Evolutionary conservation across 1,140 invertebrate species (phyloP).

Genomic region (Trinorchestia longiramus): DNA sequence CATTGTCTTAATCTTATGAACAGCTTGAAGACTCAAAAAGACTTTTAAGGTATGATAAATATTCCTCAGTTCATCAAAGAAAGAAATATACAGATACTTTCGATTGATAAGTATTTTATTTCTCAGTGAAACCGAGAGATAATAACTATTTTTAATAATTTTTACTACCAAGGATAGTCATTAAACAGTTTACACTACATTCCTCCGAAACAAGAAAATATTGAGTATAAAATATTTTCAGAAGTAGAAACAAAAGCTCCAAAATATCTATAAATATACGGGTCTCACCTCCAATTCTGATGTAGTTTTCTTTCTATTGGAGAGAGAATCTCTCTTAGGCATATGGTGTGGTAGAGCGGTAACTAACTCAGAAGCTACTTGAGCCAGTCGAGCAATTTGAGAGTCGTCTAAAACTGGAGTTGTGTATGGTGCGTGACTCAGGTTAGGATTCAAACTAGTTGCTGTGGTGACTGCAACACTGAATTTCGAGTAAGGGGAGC

Average conservation of each 20-base stretch:
- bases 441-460: not conserved
- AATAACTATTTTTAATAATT: not conserved
- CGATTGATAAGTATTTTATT: not conserved
- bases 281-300: constrained; percentile 85
- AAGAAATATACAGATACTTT: not conserved
- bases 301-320: constrained; percentile 91
- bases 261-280: not conserved
- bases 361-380: constrained; percentile 85
- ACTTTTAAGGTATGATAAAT: not conserved
- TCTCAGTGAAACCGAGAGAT: not conserved
- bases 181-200: no score
- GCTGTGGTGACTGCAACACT: not conserved
- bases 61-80: not conserved
- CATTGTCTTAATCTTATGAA: not conserved
- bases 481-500: not conserved
- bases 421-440: not conserved
- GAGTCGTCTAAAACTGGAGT: constrained; percentile 84
- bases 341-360: constrained; percentile 86
- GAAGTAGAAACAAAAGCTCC: not conserved
- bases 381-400: constrained; percentile 86
- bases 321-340: constrained; percentile 81
- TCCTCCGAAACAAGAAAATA: no score
- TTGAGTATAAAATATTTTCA: not conserved
- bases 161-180: no score
- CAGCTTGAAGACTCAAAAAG: not conserved